Percentiles rank a stretch among this genome's conserved stretches.
Conservation (phyloP, 2,888 invertebrate species). For the Cryptus viduatorius region DNA sequence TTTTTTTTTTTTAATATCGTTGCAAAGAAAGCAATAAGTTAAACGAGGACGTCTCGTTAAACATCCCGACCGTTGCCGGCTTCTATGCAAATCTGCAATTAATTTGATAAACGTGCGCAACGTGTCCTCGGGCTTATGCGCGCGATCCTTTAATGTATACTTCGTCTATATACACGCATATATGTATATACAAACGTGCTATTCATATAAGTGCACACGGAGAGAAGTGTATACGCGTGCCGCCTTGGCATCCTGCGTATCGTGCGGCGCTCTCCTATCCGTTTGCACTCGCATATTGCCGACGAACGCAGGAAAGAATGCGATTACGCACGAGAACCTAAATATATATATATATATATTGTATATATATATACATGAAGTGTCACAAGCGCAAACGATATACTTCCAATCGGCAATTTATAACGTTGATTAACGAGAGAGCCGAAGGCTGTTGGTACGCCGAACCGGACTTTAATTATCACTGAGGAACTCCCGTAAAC, state of each 20-base stretch:
- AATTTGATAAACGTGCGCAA: constrained; percentile 73
- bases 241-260: constrained; percentile 43
- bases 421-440: constrained; percentile 74
- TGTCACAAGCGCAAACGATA: constrained; percentile 62
- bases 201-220: constrained; percentile 43
- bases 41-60: constrained; percentile 60
- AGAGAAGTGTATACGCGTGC: constrained; percentile 45
- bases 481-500: constrained; percentile 65
- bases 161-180: constrained; percentile 26
- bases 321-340: constrained; percentile 20
- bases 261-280: background rate
- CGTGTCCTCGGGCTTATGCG: constrained; percentile 54
- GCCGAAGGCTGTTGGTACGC: constrained; percentile 62
- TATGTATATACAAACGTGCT: constrained; percentile 42
- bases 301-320: constrained; percentile 45
- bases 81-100: constrained; percentile 74
- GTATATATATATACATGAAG: constrained; percentile 28
- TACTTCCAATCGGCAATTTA: constrained; percentile 75
- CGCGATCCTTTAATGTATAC: constrained; percentile 54
- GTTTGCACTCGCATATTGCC: constrained; percentile 17
- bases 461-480: constrained; percentile 71
- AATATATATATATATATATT: constrained; percentile 1
- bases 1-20: constrained; percentile 11
- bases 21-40: constrained; percentile 28
- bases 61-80: constrained; percentile 47